phyloP scores from a whole-genome alignment of 1,140 invertebrate species.

The Coenobita brevimanus region DNA sequence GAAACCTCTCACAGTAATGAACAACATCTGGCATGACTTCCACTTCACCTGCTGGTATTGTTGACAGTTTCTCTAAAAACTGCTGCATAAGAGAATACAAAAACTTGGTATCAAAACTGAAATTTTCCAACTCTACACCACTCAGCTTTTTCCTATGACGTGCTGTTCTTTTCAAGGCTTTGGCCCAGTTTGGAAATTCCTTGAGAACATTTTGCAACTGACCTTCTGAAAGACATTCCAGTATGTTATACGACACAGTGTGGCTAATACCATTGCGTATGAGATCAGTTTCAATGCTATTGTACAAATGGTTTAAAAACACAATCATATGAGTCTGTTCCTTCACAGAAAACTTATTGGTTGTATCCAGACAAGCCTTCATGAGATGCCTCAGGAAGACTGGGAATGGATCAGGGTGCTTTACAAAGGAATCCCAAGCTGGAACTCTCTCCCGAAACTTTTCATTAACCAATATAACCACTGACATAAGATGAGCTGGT shows the following conservation, averaged over 20 bases:
- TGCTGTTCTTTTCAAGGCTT: slow-evolving; percentile 94
- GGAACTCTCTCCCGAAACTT: slow-evolving; percentile 97
- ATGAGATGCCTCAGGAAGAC: slow-evolving; percentile 92
- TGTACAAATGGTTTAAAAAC: slow-evolving; percentile 97
- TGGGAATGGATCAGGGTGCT: slow-evolving; percentile 86
- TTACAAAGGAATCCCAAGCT: slow-evolving; percentile 95
- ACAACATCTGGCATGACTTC: slow-evolving; percentile 53
- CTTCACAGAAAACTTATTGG: slow-evolving; percentile 77
- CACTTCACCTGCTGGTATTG: slow-evolving; percentile 80
- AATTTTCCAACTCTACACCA: slow-evolving; percentile 80
- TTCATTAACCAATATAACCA: slow-evolving; percentile 98
- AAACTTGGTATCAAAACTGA: slow-evolving; percentile 92
- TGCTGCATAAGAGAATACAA: slow-evolving; percentile 91
- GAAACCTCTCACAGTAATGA: slow-evolving; percentile 84
- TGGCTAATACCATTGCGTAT: slow-evolving; percentile 78
- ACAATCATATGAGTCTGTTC: slow-evolving; percentile 92
- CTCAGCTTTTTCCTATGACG: slow-evolving; percentile 84
- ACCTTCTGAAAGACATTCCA: slow-evolving; percentile 88
- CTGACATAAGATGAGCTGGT: slow-evolving; percentile 92
- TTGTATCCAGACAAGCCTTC: slow-evolving; percentile 80
- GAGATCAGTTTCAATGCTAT: slow-evolving; percentile 94
- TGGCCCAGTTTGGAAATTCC: slow-evolving; percentile 87
- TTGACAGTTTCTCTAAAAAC: slow-evolving; percentile 89
- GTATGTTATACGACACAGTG: slow-evolving; percentile 94
- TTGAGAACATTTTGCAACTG: slow-evolving; percentile 73